Base-by-base conservation (phyloP, 2,797 vertebrate genomes). In the Cyclopterus lumpus region DNA sequence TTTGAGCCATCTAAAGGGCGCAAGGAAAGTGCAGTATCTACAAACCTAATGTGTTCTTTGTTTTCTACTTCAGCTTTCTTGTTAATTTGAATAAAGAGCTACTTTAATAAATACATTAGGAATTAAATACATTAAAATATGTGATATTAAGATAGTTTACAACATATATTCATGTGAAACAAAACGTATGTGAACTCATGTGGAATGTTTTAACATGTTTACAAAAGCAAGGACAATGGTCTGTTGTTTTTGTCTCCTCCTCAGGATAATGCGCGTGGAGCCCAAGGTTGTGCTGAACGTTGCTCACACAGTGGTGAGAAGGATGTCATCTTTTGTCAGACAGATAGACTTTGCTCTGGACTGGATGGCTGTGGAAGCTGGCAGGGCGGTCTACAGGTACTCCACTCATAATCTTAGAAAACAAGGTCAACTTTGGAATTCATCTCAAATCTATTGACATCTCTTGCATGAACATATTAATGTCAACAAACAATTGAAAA, bases 361-460 rank as follows among this genome's bases (percentile, higher is more conserved):
- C 77, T 99, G 98, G 98, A 97, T 98, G 97, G 97, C 97, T 55
- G 95, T 99, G 4, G 98, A 99, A 80, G 98, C 98, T 0, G 97
- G 97, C 16, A 92, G 97, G 6, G 97, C 98, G 0, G 95, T 99
- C 57, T 99, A 98, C 94, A 97, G 97, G 98, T 94, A 87, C 54
- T 70, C 40, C 6, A 2, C 6, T 54, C 8, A 46, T 55, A 15
- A 18, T n/a, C 32, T 59, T 44, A 20, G 16, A 11, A 32, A 68
- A 51, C 3, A 5, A 24, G 22, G 20, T 51, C 49, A 53, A 24
- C 48, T 8, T 55, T 30, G 58, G 9, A 16, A 12, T 40, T 40
- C 3, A 14, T 40, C 38, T 40, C 40, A 40, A 40, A 40, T 40
- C 10, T 38, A 38, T 38, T 5, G 0, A 38, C 36, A 3, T 38